Evolutionary conservation across 2,797 vertebrate species (phyloP), one percentile per base, ranked within the genome.

Genomic region (Moxostoma hubbsi): DNA sequence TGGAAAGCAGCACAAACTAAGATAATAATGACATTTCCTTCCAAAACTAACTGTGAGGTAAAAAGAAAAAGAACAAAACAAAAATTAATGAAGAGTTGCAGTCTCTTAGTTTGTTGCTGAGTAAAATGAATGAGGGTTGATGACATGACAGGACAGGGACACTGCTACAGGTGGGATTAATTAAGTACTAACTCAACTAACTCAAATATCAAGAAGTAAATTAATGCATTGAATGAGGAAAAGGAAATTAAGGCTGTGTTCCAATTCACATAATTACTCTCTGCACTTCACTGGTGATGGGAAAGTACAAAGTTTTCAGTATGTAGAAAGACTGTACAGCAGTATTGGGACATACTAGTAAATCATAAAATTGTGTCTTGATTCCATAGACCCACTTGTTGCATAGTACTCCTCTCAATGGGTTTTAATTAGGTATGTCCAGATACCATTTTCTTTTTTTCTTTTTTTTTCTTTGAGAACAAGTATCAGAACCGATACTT

Each of bases 1-100:
- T 1, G 85, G 75, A 75, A 73, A 77, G 78, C 51, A 67, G 45
- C 64, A 69, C 51, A 81, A 81, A 81, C 82, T 87, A 82, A 88
- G 85, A 86, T 89, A 91, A 91, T 90, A 90, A 90, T 65, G 69
- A 51, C 76, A n/a, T 43, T 47, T 67, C 16, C 84, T 86, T 85
- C 87, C 88, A 88, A 92, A 89, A 87, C 88, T 88, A 86, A 85
- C 24, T 24, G 16, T 0, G 77, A 24, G 66, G 36, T 50, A 68
- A 43, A 75, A 88, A 89, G 85, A 88, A 88, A 91, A 89, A 4
- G 24, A 49, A 47, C 89, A 88, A 90, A 87, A 88, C 90, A 89
- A 87, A 91, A 90, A 90, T 89, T 89, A 91, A 84, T 15, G 70
- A 79, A 71, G 54, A 71, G 78, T 76, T 74, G 10, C 55, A 18